These are phyloP conservation scores for Prunella fulvescens DNA, from an alignment of 2,113 vertebrate genomes.

Conservation along the genomic window DNA sequence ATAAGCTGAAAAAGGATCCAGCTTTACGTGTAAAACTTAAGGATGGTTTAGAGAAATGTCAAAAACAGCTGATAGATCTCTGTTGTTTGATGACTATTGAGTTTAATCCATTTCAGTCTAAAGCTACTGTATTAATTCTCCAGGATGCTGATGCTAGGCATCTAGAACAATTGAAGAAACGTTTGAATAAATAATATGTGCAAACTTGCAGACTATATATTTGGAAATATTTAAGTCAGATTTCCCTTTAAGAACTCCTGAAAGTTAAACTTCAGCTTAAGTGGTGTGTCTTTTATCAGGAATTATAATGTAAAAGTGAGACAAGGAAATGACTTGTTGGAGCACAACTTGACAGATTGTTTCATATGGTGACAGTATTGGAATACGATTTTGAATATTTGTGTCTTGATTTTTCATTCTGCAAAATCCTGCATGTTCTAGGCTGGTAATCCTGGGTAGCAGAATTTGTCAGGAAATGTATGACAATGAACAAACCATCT, in stretches of 20 bases:
- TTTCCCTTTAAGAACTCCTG: background rate
- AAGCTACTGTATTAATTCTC: constrained; percentile 75
- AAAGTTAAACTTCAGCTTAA: background rate
- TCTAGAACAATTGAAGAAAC: constrained; percentile 74
- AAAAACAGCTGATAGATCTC: constrained; percentile 86
- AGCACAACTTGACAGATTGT: background rate
- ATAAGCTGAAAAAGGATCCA: constrained; percentile 70
- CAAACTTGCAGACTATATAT: background rate
- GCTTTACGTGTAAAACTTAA: constrained; percentile 72
- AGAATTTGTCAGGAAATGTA: background rate
- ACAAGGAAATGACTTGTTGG: background rate
- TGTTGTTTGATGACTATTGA: constrained; percentile 87
- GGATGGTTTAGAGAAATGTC: constrained; percentile 81
- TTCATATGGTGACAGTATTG: background rate
- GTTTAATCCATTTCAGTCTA: constrained; percentile 69
- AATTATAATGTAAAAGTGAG: background rate
- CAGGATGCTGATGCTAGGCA: constrained; percentile 72
- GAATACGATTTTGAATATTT: background rate
- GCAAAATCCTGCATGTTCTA: background rate
- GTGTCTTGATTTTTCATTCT: background rate
- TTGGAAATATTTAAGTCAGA: background rate
- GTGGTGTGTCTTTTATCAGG: background rate
- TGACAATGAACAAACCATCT: background rate
- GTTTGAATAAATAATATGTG: constrained; percentile 63
- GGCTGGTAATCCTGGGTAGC: background rate